These are phyloP conservation scores for Halictus rubicundus DNA, from an alignment of 1,140 invertebrate genomes.

Conservation along the genomic window DNA sequence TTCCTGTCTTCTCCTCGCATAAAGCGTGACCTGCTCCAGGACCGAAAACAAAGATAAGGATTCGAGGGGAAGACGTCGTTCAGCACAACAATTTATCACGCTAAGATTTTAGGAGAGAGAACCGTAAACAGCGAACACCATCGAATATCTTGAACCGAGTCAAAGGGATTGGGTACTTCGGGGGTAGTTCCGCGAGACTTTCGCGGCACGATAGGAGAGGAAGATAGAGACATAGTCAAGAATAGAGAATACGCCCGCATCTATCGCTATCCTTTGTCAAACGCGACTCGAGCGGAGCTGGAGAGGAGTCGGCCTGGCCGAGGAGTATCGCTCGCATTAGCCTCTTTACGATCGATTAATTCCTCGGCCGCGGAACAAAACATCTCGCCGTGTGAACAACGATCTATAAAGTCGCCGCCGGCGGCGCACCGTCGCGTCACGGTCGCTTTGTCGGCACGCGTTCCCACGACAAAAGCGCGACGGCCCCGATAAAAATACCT, in stretches of 20 bases:
- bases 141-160: background rate
- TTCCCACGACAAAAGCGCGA: conserved; percentile 17
- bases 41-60: no score
- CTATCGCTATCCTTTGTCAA: conserved; percentile 54
- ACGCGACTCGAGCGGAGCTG: conserved; percentile 14
- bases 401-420: conserved; percentile 37
- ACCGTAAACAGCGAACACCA: background rate
- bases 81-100: background rate
- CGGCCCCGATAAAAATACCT: conserved; percentile 41
- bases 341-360: conserved; percentile 57
- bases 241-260: conserved; percentile 46
- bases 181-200: background rate
- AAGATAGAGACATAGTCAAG: background rate
- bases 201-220: conserved; percentile 2
- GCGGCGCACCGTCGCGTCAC: conserved; percentile 6
- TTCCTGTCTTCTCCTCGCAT: no score
- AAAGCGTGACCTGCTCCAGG: no score
- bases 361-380: conserved; percentile 53
- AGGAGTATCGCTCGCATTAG: conserved; percentile 56
- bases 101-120: no score
- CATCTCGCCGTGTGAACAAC: conserved; percentile 42
- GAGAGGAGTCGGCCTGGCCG: no score
- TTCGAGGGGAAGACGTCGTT: no score
- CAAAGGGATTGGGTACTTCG: conserved; percentile 2
- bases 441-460: conserved; percentile 35